Evolutionary conservation across 2,797 vertebrate species (phyloP), one percentile per base, ranked within the genome.

Genomic region (Antennarius maculatus): DNA sequence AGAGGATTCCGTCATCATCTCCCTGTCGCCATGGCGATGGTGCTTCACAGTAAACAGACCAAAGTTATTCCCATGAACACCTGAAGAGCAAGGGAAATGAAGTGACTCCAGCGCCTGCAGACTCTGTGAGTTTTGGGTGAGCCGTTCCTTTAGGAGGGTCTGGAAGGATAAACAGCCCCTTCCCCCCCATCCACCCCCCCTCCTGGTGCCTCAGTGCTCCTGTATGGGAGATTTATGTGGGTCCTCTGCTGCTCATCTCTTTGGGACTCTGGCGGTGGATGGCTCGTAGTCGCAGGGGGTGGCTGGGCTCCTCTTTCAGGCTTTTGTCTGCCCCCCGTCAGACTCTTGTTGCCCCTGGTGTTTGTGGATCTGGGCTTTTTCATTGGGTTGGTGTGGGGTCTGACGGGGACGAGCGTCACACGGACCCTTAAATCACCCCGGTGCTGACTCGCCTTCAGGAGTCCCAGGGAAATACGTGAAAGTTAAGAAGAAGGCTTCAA

Each of bases 251-350:
- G 81, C 82, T 85, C 66, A 64, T 84, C 74, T 85, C 77, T 61
- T 68, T 67, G 17, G 79, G 75, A 77, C 14, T 78, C 72, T 75
- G 64, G 53, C 63, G 28, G 59, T 68, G 66, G 72, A 74, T 63
- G 74, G 76, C 71, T 71, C 52, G 62, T 61, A 49, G 56, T 54
- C 50, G 54, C 7, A 41, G 78, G 83, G 82, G 78, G 77, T 76
- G 81, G 80, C 59, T 65, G 79, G 83, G 71, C 55, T 56, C 83
- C 60, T 84, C 73, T 86, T 88, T 85, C 74, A 73, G 71, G 79
- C 50, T 86, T 89, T 92, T 93, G 88, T 93, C 74, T 88, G 71
- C 68, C 79, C 86, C 90, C 88, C 91, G 78, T 87, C 79, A 85
- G 66, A 90, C 80, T 81, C 78, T 86, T 79, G 80, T 85, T 83